Percentiles rank a stretch among this genome's conserved stretches.
Conservation (phyloP, 2,888 invertebrate species). For the Spicauda simplicius region DNA sequence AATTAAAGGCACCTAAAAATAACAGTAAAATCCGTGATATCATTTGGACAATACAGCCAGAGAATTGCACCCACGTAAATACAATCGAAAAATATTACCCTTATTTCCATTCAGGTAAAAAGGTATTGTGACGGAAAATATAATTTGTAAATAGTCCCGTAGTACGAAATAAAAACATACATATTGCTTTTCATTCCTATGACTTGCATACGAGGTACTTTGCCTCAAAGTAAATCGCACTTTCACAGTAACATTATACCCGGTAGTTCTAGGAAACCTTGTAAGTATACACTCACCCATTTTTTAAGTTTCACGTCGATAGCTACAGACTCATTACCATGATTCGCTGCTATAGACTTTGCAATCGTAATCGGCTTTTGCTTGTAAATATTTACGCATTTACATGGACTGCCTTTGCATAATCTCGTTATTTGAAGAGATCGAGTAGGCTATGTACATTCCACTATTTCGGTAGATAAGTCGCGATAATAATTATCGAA, state of each 20-base stretch:
- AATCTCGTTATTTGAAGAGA: slow-evolving; percentile 21
- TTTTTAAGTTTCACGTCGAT: slow-evolving; percentile 6
- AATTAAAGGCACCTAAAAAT: too few relatives aligned
- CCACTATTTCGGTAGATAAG: too few relatives aligned
- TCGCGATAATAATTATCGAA: too few relatives aligned
- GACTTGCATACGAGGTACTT: neutral
- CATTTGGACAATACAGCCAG: too few relatives aligned
- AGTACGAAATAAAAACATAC: too few relatives aligned
- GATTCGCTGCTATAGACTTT: slow-evolving; percentile 26
- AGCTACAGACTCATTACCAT: slow-evolving; percentile 6
- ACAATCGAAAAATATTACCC: too few relatives aligned
- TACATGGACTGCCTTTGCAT: slow-evolving; percentile 16
- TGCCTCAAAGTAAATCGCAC: neutral
- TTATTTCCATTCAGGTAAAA: too few relatives aligned
- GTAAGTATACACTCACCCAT: neutral
- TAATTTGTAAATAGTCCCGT: too few relatives aligned
- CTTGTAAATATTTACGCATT: slow-evolving; percentile 29
- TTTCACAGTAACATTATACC: neutral
- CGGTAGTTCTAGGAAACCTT: slow-evolving; percentile 1
- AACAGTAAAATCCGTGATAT: too few relatives aligned
- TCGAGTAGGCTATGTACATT: neutral
- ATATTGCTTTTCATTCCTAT: neutral
- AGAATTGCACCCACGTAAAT: too few relatives aligned
- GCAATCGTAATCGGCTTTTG: slow-evolving; percentile 27
- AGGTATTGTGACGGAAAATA: too few relatives aligned